Evolutionary conservation across 2,888 invertebrate species (phyloP).

Genomic region (Danaus chrysippus): DNA sequence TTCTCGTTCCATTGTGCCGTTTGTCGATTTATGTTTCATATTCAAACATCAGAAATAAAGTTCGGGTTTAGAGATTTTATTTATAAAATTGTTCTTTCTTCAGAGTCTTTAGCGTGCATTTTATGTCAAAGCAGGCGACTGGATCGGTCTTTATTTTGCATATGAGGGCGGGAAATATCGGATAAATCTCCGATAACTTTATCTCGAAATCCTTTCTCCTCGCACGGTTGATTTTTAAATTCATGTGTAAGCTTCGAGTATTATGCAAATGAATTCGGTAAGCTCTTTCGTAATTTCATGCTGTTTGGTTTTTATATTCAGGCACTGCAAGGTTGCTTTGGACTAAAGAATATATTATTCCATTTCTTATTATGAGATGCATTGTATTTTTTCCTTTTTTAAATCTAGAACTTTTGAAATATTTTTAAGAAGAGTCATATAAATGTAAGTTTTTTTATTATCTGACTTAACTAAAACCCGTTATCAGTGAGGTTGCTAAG

Average conservation of each 20-base stretch:
- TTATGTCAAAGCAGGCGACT: conserved; percentile 19
- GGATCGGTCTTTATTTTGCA: conserved; percentile 46
- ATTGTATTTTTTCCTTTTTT: background rate
- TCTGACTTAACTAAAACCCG: conserved; percentile 49
- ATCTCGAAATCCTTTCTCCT: conserved; percentile 49
- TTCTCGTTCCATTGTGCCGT: background rate
- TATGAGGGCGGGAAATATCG: conserved; percentile 44
- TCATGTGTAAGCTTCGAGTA: conserved; percentile 28
- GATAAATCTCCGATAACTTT: conserved; percentile 58
- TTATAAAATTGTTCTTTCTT: background rate
- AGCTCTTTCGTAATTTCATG: background rate
- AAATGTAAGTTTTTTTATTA: conserved; percentile 39
- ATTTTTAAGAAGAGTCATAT: conserved; percentile 41
- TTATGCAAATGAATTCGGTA: conserved; percentile 21
- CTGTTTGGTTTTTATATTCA: background rate
- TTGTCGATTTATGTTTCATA: conserved; percentile 5
- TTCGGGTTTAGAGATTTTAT: background rate
- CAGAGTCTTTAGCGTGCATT: conserved; percentile 21
- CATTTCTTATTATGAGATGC: conserved; percentile 10
- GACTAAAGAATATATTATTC: conserved; percentile 14
- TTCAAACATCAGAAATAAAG: conserved; percentile 6
- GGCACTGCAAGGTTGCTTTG: conserved; percentile 14
- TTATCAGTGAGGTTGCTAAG: conserved; percentile 57
- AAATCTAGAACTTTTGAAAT: conserved; percentile 36
- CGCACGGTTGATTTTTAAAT: conserved; percentile 53